Evolutionary conservation across 2,113 vertebrate species (phyloP).

Genomic region (Manacus vitellinus): DNA sequence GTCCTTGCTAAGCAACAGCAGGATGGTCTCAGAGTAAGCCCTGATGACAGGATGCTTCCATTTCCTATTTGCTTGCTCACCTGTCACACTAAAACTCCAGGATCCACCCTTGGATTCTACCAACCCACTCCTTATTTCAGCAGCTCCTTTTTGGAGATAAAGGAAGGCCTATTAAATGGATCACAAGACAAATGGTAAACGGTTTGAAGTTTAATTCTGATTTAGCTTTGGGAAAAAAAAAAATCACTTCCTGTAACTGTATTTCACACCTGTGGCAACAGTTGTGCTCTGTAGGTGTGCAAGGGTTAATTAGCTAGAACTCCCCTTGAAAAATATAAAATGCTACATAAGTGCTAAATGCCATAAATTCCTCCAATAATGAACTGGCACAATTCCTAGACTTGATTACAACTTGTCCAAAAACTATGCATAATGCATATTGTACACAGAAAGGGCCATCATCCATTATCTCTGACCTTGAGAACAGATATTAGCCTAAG

Average conservation of each 20-base stretch:
- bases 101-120: neutral
- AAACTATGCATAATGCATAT: neutral
- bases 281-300: neutral
- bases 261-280: neutral
- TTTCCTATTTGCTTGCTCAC: neutral
- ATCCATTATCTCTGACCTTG: slow-evolving; percentile 16
- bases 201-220: neutral
- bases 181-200: neutral
- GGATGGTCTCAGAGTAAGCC: neutral
- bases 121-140: neutral
- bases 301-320: neutral
- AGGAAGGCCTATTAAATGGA: neutral
- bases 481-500: neutral
- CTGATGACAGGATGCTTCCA: neutral
- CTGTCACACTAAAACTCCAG: neutral
- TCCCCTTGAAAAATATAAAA: neutral
- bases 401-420: slow-evolving; percentile 13
- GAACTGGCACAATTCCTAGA: slow-evolving; percentile 22
- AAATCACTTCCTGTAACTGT: neutral
- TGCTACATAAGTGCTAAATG: neutral
- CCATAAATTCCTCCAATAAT: neutral
- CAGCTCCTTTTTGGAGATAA: neutral
- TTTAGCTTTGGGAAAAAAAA: neutral
- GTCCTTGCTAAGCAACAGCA: neutral
- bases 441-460: slow-evolving; percentile 15